Evolutionary conservation across 2,113 vertebrate genomes (phyloP).

Genomic region (Pituophis catenifer): DNA sequence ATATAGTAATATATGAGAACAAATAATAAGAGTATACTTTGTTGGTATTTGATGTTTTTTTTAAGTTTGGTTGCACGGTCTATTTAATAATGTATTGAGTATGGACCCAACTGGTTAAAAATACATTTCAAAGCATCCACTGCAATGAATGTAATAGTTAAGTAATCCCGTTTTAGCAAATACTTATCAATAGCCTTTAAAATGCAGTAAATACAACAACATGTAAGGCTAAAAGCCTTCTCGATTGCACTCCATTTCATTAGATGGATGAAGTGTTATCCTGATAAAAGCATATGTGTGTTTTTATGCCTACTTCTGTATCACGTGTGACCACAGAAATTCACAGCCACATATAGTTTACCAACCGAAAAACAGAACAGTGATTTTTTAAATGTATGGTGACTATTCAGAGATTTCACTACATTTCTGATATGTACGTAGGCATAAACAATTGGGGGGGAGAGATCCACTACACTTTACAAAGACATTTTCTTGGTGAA

Average conservation of each 20-base stretch:
- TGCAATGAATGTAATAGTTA: constrained; percentile 31
- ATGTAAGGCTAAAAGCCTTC: neutral
- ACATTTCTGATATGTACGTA: neutral
- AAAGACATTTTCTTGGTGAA: neutral
- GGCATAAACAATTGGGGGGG: neutral
- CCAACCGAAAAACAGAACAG: neutral
- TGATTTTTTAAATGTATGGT: neutral
- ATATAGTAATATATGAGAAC: constrained; percentile 48
- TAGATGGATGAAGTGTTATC: neutral
- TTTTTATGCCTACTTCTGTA: neutral
- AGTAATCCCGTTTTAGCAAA: constrained; percentile 11
- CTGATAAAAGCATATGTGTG: neutral
- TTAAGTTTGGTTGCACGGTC: constrained; percentile 52
- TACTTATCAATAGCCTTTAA: neutral
- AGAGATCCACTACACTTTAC: neutral
- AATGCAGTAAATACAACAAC: neutral
- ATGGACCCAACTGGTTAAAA: constrained; percentile 61
- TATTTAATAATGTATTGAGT: constrained; percentile 64
- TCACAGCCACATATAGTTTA: neutral
- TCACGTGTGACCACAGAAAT: neutral
- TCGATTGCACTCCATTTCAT: neutral
- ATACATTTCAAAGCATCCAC: constrained; percentile 32
- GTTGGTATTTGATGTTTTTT: constrained; percentile 54
- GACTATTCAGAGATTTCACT: neutral
- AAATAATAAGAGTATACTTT: constrained; percentile 44